Percentiles rank a stretch among this genome's conserved stretches.
These are phyloP conservation scores for Synodontis membranacea DNA, from an alignment of 2,113 vertebrate genomes.

Conservation along the genomic window DNA sequence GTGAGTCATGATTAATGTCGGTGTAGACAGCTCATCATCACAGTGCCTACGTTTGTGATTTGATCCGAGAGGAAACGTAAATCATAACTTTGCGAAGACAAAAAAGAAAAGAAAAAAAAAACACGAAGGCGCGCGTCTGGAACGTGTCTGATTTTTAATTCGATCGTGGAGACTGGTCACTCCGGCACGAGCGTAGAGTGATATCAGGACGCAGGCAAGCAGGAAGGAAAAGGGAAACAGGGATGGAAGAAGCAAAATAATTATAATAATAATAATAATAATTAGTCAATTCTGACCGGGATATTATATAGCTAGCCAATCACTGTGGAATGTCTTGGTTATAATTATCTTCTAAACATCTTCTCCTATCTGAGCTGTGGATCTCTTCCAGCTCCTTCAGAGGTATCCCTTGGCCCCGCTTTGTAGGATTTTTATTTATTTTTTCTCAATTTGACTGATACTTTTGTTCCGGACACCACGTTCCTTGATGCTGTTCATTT, in stretches of 20 bases:
- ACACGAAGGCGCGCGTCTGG: not conserved
- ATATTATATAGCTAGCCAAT: no score
- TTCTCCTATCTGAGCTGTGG: not conserved
- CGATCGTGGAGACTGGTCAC: not conserved
- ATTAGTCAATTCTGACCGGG: no score
- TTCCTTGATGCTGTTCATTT: not conserved
- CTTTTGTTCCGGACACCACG: not conserved
- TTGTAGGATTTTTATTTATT: no score
- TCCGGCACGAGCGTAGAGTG: not conserved
- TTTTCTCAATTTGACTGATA: not conserved
- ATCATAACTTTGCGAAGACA: not conserved
- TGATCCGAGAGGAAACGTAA: not conserved
- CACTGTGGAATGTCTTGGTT: not conserved
- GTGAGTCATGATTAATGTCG: not conserved
- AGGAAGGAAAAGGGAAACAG: not conserved
- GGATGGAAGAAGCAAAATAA: not conserved
- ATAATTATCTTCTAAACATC: not conserved
- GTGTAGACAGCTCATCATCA: not conserved
- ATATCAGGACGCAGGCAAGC: not conserved
- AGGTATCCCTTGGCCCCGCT: no score
- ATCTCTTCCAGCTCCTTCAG: not conserved
- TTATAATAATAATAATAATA: no score
- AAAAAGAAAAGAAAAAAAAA: no score
- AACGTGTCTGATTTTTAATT: not conserved
- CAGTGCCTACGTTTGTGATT: not conserved